These are phyloP conservation scores for Buteo buteo DNA, from an alignment of 2,113 vertebrate genomes.

Conservation along the genomic window DNA sequence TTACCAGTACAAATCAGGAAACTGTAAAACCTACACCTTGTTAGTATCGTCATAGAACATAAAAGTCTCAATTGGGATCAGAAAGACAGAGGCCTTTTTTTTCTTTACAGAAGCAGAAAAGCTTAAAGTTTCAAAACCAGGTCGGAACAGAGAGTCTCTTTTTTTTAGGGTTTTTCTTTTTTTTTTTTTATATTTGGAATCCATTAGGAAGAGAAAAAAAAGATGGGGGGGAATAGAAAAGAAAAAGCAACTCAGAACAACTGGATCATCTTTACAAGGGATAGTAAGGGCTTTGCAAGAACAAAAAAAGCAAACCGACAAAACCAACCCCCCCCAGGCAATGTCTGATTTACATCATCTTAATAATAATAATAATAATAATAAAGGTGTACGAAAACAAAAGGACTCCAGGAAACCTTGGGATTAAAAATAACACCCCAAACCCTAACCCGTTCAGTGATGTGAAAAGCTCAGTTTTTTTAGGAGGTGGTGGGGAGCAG, in stretches of 20 bases:
- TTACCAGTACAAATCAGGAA: conserved; percentile 97
- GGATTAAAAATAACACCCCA: conserved; percentile 22
- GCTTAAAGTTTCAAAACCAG: conserved; percentile 84
- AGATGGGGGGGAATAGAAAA: conserved; percentile 21
- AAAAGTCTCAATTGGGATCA: conserved; percentile 76
- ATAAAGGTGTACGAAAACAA: conserved; percentile 49
- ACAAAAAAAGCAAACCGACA: conserved; percentile 50
- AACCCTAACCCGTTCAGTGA: conserved; percentile 46
- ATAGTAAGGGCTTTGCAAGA: conserved; percentile 31
- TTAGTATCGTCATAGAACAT: conserved; percentile 89
- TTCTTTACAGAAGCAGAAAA: conserved; percentile 86
- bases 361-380: conserved; percentile 63
- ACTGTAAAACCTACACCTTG: conserved; percentile 91
- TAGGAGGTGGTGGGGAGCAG: too few relatives aligned
- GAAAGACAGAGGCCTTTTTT: conserved; percentile 84
- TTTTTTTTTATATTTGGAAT: conserved; percentile 75
- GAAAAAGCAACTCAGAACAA: conserved; percentile 55
- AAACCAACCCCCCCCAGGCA: conserved; percentile 50
- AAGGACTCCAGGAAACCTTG: conserved; percentile 60
- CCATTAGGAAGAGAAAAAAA: conserved; percentile 51
- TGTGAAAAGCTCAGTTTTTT: conserved; percentile 60
- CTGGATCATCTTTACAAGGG: conserved; percentile 55
- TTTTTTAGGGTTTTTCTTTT: not conserved
- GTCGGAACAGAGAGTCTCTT: conserved; percentile 79
- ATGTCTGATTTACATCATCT: conserved; percentile 63